Evolutionary conservation across 2,888 invertebrate genomes (phyloP).

Genomic region (Carpatolechia fugitivella): DNA sequence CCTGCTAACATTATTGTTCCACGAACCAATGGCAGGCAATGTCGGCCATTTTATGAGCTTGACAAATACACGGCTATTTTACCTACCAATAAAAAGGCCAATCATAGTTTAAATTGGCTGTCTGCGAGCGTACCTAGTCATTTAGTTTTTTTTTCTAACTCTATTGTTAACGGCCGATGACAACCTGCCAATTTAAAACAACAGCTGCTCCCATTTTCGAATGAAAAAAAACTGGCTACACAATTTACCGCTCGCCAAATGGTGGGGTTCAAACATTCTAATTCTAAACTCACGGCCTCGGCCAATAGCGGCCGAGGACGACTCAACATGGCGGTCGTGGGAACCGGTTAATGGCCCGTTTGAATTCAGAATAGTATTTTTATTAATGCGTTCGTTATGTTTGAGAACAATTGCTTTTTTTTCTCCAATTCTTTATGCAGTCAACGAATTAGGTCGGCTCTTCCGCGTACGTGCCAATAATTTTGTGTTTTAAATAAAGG

Average conservation of each 20-base stretch:
- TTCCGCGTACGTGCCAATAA: constrained; percentile 1
- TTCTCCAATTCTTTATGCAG: constrained; percentile 28
- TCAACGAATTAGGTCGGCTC: constrained; percentile 12
- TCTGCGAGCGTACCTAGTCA: constrained; percentile 21
- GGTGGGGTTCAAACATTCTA: constrained; percentile 78
- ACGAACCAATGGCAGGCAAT: constrained; percentile 12
- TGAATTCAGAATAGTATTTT: constrained; percentile 79
- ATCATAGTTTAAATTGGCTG: constrained; percentile 25
- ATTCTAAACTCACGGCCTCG: constrained; percentile 75
- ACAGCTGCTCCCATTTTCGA: constrained; percentile 64
- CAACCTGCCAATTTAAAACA: constrained; percentile 30
- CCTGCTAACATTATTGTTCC: constrained; percentile 14
- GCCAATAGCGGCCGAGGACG: constrained; percentile 77
- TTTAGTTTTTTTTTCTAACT: constrained; percentile 38
- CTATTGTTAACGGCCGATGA: constrained; percentile 37
- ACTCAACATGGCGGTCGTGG: constrained; percentile 76
- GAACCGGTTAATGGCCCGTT: constrained; percentile 78
- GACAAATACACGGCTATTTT: constrained; percentile 20
- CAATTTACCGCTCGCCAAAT: constrained; percentile 76
- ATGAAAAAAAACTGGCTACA: constrained; percentile 64
- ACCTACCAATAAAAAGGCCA: constrained; percentile 25
- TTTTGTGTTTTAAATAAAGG: constrained; percentile 12
- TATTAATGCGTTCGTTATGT: constrained; percentile 57
- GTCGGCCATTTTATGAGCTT: constrained; percentile 17
- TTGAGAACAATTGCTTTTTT: constrained; percentile 63